Conservation (phyloP, 92 coral and sea anemone genomes). For the Blastomussa wellsi region DNA sequence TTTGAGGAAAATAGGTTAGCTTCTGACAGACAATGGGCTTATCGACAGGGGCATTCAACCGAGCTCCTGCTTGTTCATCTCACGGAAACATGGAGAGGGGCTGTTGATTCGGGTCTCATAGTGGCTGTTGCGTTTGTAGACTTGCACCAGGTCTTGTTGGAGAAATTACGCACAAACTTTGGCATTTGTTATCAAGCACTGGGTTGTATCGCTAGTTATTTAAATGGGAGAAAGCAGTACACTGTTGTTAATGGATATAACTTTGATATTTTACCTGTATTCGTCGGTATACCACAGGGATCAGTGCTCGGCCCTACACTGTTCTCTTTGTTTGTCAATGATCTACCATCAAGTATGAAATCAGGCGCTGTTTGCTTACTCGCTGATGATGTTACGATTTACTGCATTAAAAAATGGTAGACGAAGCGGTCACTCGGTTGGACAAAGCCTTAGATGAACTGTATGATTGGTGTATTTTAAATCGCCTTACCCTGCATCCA, state of each 20-base stretch:
- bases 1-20: slow-evolving; percentile 14
- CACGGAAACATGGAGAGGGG: slow-evolving; percentile 57
- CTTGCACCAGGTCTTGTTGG: slow-evolving; percentile 13
- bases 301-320: slow-evolving; percentile 13
- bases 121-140: slow-evolving; percentile 31
- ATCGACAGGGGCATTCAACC: too few relatives aligned
- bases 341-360: slow-evolving; percentile 7
- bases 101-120: slow-evolving; percentile 23
- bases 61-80: slow-evolving; percentile 36
- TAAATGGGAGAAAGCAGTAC: slow-evolving; percentile 21
- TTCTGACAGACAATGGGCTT: slow-evolving; percentile 46
- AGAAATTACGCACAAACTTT: slow-evolving; percentile 30
- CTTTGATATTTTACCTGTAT: slow-evolving; percentile 1
- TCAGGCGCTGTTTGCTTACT: slow-evolving; percentile 22
- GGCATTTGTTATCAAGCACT: slow-evolving; percentile 31
- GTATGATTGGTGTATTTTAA: neutral
- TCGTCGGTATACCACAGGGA: slow-evolving; percentile 7
- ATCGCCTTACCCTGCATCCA: too few relatives aligned
- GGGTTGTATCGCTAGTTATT: slow-evolving; percentile 34
- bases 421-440: slow-evolving; percentile 1
- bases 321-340: slow-evolving; percentile 36
- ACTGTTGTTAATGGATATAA: slow-evolving; percentile 16
- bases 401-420: neutral
- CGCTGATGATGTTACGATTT: slow-evolving; percentile 40
- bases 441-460: neutral